Conservation (phyloP, 2,797 vertebrate species). For the Bryconaethiops microstoma region DNA sequence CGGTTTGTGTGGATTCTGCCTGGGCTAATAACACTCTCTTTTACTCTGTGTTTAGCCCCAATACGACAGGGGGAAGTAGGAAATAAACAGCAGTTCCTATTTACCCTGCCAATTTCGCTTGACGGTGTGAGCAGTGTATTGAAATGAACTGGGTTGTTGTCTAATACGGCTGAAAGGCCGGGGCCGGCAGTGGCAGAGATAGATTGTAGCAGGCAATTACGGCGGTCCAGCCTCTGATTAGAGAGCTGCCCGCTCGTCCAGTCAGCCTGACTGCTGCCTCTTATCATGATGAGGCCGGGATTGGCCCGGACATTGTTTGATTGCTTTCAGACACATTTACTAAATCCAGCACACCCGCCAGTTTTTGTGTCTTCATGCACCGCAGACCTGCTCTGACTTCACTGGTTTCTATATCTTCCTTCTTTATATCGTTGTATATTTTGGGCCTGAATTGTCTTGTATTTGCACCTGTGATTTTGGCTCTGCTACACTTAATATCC, state of each 20-base stretch:
- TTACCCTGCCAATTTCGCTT: slow-evolving; percentile 76
- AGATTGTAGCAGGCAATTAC: slow-evolving; percentile 70
- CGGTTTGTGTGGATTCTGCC: slow-evolving; percentile 72
- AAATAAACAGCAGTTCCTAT: slow-evolving; percentile 78
- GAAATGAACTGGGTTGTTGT: slow-evolving; percentile 78
- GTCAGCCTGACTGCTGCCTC: slow-evolving; percentile 64
- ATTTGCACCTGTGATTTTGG: background rate
- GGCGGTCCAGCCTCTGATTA: slow-evolving; percentile 70
- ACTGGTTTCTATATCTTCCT: slow-evolving; percentile 4
- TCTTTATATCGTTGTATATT: background rate
- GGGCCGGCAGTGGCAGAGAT: slow-evolving; percentile 58
- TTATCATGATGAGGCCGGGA: slow-evolving; percentile 67
- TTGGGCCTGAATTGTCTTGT: background rate
- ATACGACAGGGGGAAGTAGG: slow-evolving; percentile 72
- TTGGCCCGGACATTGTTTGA: slow-evolving; percentile 65
- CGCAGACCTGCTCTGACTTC: slow-evolving; percentile 46
- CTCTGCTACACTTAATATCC: background rate
- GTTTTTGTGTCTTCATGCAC: slow-evolving; percentile 40
- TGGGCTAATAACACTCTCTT: slow-evolving; percentile 70
- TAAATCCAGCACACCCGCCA: slow-evolving; percentile 57
- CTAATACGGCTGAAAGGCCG: slow-evolving; percentile 62
- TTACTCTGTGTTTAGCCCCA: slow-evolving; percentile 63
- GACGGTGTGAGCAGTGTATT: slow-evolving; percentile 70
- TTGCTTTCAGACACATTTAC: slow-evolving; percentile 68
- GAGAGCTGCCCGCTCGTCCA: slow-evolving; percentile 66